Conservation (phyloP, 2,113 vertebrate genomes). For the Burhinus bistriatus region DNA sequence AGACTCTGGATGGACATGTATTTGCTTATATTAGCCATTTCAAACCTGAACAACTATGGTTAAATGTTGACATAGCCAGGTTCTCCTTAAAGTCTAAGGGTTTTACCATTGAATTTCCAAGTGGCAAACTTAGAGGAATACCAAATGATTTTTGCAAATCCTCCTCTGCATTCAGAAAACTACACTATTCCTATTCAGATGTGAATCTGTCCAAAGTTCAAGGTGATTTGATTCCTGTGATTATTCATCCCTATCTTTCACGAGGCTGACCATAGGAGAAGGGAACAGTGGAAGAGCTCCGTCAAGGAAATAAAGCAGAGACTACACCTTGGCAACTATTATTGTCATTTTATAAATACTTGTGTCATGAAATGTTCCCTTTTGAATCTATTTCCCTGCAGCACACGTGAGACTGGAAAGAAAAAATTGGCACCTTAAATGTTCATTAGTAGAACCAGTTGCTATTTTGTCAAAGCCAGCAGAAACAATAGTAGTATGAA, state of each 20-base stretch:
- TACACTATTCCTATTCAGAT: neutral
- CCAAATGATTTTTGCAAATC: neutral
- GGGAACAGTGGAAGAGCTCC: neutral
- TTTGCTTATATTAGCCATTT: neutral
- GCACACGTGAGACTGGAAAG: neutral
- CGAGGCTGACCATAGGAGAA: neutral
- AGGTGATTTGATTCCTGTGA: neutral
- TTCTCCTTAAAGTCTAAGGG: neutral
- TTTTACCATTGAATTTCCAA: neutral
- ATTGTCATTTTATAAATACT: neutral
- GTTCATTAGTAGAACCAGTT: neutral
- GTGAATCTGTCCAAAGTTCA: neutral
- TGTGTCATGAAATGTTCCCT: neutral
- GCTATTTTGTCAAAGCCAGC: neutral
- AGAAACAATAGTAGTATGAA: neutral
- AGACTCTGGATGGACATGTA: neutral
- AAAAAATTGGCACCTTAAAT: conserved; percentile 10
- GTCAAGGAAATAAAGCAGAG: neutral
- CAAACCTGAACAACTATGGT: neutral
- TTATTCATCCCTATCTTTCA: neutral
- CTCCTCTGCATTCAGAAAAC: neutral
- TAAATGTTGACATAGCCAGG: neutral
- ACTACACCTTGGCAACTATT: neutral
- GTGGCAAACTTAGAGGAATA: neutral
- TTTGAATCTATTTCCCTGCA: neutral